A percentile compares a stretch with the other conserved stretches of the same genome.
phyloP scores from a whole-genome alignment of 2,797 vertebrate genomes.

The Myripristis murdjan region DNA sequence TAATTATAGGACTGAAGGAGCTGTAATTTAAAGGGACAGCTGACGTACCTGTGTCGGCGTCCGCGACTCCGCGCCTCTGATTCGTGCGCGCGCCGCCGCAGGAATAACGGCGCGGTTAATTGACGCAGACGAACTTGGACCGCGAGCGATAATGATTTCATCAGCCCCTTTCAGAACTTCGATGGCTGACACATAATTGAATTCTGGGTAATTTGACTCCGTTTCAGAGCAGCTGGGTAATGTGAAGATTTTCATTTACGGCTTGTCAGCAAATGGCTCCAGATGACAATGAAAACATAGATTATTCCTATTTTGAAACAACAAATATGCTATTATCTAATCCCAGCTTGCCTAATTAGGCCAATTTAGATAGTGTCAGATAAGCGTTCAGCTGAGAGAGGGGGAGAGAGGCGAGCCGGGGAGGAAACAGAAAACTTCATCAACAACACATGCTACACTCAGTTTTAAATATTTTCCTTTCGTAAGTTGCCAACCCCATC shows the following conservation, averaged over 20 bases:
- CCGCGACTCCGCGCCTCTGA: slow-evolving; percentile 29
- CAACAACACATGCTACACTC: no score
- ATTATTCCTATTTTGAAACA: slow-evolving; percentile 32
- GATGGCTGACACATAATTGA: slow-evolving; percentile 45
- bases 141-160: slow-evolving; percentile 46
- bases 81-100: slow-evolving; percentile 24
- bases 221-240: slow-evolving; percentile 35
- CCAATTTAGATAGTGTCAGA: neutral
- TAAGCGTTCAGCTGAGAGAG: neutral
- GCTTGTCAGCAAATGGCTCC: slow-evolving; percentile 19
- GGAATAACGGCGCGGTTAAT: slow-evolving; percentile 52
- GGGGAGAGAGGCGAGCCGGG: no score
- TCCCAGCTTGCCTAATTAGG: slow-evolving; percentile 1
- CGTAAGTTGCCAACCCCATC: neutral
- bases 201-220: slow-evolving; percentile 40
- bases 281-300: slow-evolving; percentile 23
- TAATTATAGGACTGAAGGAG: slow-evolving; percentile 58
- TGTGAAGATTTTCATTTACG: slow-evolving; percentile 38
- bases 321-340: slow-evolving; percentile 20
- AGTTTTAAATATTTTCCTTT: neutral
- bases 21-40: slow-evolving; percentile 33
- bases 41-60: slow-evolving; percentile 31
- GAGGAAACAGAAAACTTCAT: no score
- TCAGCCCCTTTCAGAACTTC: slow-evolving; percentile 39
- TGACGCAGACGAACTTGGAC: slow-evolving; percentile 50